These are phyloP conservation scores for Nesospiza acunhae DNA, from an alignment of 2,113 vertebrate species.

Conservation along the genomic window DNA sequence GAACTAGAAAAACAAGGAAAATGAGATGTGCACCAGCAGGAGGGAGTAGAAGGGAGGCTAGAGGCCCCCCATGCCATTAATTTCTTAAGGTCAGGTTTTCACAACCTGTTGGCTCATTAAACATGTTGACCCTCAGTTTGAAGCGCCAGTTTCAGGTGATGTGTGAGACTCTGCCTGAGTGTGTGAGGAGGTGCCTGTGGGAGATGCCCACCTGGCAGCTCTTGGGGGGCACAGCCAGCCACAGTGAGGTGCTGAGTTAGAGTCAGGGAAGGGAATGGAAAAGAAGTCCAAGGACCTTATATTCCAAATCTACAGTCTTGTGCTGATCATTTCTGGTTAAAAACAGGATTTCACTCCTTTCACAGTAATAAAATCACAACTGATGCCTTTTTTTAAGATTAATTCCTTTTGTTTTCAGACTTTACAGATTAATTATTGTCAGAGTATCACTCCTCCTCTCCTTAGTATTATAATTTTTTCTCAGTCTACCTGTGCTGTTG, in stretches of 20 bases:
- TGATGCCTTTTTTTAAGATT: not conserved
- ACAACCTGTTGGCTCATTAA: not conserved
- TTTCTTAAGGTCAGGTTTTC: not conserved
- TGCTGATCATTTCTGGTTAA: not conserved
- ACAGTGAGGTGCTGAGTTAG: accelerated
- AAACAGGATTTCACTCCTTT: not conserved
- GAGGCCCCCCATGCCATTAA: not conserved
- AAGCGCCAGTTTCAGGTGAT: not conserved
- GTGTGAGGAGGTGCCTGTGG: not conserved
- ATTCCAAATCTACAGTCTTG: not conserved
- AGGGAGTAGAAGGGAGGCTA: not conserved
- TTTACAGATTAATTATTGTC: not conserved
- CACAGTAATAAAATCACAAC: not conserved
- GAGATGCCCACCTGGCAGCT: not conserved
- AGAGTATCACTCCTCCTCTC: not conserved
- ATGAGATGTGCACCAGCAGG: not conserved
- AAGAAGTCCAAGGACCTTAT: not conserved
- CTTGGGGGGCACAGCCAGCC: not conserved
- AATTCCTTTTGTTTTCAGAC: not conserved
- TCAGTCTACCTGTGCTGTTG: not conserved
- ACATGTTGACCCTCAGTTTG: not conserved
- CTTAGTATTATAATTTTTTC: not conserved
- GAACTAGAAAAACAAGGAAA: not conserved
- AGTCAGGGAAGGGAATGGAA: not conserved
- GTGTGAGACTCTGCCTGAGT: not conserved